phyloP scores from a whole-genome alignment of 2,797 vertebrate genomes.

The Myripristis murdjan region DNA sequence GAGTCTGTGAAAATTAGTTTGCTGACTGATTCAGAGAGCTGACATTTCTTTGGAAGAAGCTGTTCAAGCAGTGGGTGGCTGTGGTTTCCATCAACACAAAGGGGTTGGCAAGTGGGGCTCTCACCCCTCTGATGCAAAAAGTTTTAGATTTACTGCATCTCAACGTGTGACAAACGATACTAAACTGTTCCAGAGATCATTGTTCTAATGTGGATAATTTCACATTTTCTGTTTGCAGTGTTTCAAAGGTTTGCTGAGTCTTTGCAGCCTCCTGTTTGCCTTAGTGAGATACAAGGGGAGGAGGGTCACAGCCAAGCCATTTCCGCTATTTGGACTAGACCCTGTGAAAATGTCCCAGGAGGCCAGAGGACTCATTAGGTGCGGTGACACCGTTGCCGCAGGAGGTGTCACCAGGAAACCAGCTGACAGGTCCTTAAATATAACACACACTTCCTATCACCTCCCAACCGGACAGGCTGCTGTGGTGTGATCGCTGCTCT shows the following conservation, averaged over 20 bases:
- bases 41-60: conserved; percentile 19
- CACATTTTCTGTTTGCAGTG: conserved; percentile 20
- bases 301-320: conserved; percentile 65
- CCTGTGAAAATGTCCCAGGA: conserved; percentile 60
- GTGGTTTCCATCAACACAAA: no score
- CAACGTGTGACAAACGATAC: conserved; percentile 2
- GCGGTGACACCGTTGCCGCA: conserved; percentile 63
- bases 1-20: conserved; percentile 1
- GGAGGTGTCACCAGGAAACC: conserved; percentile 74
- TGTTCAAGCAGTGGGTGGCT: neutral
- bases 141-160: no score
- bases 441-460: conserved; percentile 68
- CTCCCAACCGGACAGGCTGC: conserved; percentile 60
- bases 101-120: no score
- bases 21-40: conserved; percentile 5
- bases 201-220: conserved; percentile 28
- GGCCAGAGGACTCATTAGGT: conserved; percentile 73
- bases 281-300: conserved; percentile 28
- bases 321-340: conserved; percentile 75
- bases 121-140: no score
- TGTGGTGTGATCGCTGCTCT: conserved; percentile 30
- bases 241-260: conserved; percentile 55
- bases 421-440: conserved; percentile 67
- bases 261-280: conserved; percentile 60
- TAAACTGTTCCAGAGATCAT: conserved; percentile 27